phyloP scores from a whole-genome alignment of 2,888 invertebrate genomes.

The Eristalis pertinax region DNA sequence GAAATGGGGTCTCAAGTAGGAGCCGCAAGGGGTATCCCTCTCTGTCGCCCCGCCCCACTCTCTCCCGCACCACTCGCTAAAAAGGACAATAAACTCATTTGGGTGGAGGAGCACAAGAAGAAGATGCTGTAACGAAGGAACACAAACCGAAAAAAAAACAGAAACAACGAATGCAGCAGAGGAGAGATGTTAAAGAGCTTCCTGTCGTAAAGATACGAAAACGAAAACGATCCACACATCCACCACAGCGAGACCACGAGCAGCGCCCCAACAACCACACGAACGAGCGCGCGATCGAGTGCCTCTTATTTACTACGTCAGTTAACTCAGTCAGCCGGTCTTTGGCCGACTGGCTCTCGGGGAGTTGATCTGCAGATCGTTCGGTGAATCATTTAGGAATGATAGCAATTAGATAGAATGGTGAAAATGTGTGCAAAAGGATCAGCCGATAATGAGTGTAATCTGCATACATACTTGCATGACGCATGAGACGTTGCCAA shows the following conservation, averaged over 20 bases:
- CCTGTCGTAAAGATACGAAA: conserved; percentile 61
- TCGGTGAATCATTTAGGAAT: conserved; percentile 11
- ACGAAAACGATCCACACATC: conserved; percentile 17
- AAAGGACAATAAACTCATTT: conserved; percentile 64
- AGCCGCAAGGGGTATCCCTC: background rate
- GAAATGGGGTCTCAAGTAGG: conserved; percentile 32
- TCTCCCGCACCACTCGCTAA: background rate
- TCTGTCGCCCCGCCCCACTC: background rate
- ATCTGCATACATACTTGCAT: conserved; percentile 9
- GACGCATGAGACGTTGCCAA: background rate
- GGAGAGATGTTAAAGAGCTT: conserved; percentile 44
- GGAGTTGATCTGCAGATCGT: background rate
- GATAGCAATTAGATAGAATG: conserved; percentile 15
- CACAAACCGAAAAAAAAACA: background rate
- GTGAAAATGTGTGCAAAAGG: conserved; percentile 14
- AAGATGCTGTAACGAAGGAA: conserved; percentile 35
- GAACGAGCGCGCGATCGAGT: background rate
- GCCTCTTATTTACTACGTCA: background rate
- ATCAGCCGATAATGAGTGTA: conserved; percentile 26
- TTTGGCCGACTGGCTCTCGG: background rate
- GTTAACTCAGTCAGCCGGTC: background rate
- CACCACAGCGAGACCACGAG: background rate
- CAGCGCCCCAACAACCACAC: background rate
- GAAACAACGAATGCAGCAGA: conserved; percentile 11
- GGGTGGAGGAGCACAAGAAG: background rate